Percentiles rank a stretch among this genome's conserved stretches.
These are phyloP conservation scores for Phaethon lepturus DNA, from an alignment of 2,113 vertebrate species.

Conservation along the genomic window DNA sequence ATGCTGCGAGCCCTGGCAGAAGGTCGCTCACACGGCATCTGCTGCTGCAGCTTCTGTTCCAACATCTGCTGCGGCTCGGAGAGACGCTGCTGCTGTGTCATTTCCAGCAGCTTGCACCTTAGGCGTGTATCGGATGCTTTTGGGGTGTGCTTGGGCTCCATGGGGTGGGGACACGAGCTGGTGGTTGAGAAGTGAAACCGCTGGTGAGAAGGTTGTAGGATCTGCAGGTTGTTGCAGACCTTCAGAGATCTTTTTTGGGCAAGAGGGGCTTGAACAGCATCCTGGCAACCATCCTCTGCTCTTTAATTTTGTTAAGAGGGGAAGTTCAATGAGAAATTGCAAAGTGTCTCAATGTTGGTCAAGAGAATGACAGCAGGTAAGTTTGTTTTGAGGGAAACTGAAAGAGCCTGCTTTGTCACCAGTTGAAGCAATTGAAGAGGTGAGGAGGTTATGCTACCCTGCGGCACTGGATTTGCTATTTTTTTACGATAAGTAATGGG, in stretches of 20 bases:
- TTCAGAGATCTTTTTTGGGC: background rate
- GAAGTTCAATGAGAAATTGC: background rate
- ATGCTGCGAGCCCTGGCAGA: background rate
- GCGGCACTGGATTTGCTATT: background rate
- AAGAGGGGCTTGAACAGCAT: background rate
- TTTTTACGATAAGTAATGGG: background rate
- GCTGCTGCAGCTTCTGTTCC: background rate
- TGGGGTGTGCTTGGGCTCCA: background rate
- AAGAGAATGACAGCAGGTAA: background rate
- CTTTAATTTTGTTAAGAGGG: background rate
- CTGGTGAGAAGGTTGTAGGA: background rate
- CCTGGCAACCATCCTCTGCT: background rate
- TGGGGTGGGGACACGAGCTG: accelerated
- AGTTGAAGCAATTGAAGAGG: background rate
- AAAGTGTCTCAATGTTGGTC: background rate
- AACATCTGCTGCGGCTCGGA: background rate
- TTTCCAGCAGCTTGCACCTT: background rate
- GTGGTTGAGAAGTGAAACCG: background rate
- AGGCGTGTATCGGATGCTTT: accelerated
- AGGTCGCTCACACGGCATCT: background rate
- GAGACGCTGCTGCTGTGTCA: background rate
- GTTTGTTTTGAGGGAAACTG: background rate
- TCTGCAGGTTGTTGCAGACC: background rate
- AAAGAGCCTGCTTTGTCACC: background rate
- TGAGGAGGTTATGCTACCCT: background rate